Percentiles rank a stretch among this genome's conserved stretches.
phyloP scores from a whole-genome alignment of 2,888 invertebrate genomes.

The Coenonympha glycerion region DNA sequence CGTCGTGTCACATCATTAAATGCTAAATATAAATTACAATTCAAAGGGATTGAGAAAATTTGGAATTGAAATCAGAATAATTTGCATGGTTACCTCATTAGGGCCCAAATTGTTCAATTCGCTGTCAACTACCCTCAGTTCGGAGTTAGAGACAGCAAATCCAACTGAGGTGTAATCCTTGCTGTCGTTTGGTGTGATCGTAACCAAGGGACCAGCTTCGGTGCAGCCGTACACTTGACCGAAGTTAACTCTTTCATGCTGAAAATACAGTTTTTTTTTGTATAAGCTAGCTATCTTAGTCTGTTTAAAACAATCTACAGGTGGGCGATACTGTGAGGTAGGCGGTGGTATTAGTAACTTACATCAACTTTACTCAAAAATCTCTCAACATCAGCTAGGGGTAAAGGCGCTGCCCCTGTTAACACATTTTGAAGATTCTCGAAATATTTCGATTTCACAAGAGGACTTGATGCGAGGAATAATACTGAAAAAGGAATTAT shows the following conservation, averaged over 20 bases:
- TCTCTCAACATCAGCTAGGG: slow-evolving; percentile 73
- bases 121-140: slow-evolving; percentile 75
- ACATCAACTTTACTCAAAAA: slow-evolving; percentile 67
- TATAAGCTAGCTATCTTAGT: neutral
- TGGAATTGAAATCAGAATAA: too few relatives aligned
- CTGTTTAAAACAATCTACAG: neutral
- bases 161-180: slow-evolving; percentile 67
- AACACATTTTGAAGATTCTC: slow-evolving; percentile 65
- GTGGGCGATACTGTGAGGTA: too few relatives aligned
- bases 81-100: slow-evolving; percentile 49
- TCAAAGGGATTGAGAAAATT: too few relatives aligned
- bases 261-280: slow-evolving; percentile 24
- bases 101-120: slow-evolving; percentile 69
- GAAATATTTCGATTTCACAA: slow-evolving; percentile 76
- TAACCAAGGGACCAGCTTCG: slow-evolving; percentile 78
- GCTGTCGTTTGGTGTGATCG: slow-evolving; percentile 42
- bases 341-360: slow-evolving; percentile 18
- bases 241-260: slow-evolving; percentile 46
- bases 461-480: slow-evolving; percentile 79
- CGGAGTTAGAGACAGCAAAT: slow-evolving; percentile 74
- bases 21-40: too few relatives aligned
- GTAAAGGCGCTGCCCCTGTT: slow-evolving; percentile 82
- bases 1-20: too few relatives aligned
- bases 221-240: slow-evolving; percentile 81
- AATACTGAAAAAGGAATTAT: slow-evolving; percentile 72